Evolutionary conservation across 2,113 vertebrate species (phyloP), one percentile per base, ranked within the genome.

Genomic region (Ceyx cyanopectus): DNA sequence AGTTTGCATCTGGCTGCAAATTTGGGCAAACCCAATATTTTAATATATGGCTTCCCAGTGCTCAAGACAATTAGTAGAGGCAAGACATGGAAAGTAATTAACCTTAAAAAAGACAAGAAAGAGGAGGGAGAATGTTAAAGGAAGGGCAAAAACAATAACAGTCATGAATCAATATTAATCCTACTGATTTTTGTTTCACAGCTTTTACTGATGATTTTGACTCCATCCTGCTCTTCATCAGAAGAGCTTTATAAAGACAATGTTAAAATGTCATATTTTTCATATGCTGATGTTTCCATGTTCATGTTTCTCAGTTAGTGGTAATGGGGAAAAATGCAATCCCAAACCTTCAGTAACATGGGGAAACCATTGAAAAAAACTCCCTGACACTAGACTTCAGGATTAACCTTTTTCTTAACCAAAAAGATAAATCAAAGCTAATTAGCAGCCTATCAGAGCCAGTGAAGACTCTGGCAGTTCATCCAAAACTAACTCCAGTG

Each of bases 401-500:
- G 77, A 91, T 73, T 58, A 60, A 37, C 37, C 37, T 37, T 84
- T 92, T 93, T 84, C 75, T 66, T 92, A 60, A 77, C 40, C n/a
- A 56, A 81, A 86, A 80, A 60, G 26, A 58, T 37, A 84, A 69
- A 34, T 60, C 50, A 76, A 83, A 86, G 58, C 85, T 77, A 51
- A 68, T 89, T 93, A 89, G 68, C 54, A 81, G 54, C 50, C 69
- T 60, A 58, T 60, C 77, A 8, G 40, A 53, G 13, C 69, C 32
- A 46, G 13, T 61, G 65, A 84, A 84, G 48, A 84, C n/a, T 80
- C 54, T 89, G 89, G 92, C 78, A 87, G 54, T 84, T 95, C 32
- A 27, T 77, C 68, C 50, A 50, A 81, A 76, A 54, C n/a, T 67
- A 82, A 43, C 43, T 62, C 57, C 11, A 40, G 45, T 80, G 48